Conservation (phyloP, 2,888 invertebrate genomes). For the Hyposoter dolosus region DNA sequence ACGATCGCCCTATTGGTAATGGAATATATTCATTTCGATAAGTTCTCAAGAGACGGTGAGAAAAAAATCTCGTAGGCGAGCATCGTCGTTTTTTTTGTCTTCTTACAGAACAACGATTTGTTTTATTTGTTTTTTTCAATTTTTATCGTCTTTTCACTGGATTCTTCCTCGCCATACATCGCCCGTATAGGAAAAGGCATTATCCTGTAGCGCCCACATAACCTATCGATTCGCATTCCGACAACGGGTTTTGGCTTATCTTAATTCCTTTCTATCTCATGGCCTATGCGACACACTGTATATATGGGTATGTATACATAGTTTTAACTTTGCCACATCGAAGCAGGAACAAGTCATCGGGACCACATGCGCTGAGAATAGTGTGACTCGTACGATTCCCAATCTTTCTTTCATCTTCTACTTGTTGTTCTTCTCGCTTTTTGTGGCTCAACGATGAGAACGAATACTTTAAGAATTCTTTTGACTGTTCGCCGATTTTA, state of each 20-base stretch:
- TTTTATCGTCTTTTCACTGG: slow-evolving; percentile 46
- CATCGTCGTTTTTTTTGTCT: slow-evolving; percentile 18
- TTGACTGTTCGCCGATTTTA: slow-evolving; percentile 68
- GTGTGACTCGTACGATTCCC: slow-evolving; percentile 53
- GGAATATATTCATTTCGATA: slow-evolving; percentile 41
- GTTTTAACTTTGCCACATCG: slow-evolving; percentile 55
- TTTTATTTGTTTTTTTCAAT: slow-evolving; percentile 49
- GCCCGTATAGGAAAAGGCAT: slow-evolving; percentile 61
- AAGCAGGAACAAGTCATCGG: slow-evolving; percentile 62
- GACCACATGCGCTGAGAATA: slow-evolving; percentile 69
- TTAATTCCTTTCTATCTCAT: slow-evolving; percentile 69
- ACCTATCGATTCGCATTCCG: slow-evolving; percentile 74
- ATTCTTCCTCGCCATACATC: slow-evolving; percentile 26
- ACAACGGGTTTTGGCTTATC: slow-evolving; percentile 74
- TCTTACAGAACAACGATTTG: slow-evolving; percentile 26
- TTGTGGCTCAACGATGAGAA: slow-evolving; percentile 35
- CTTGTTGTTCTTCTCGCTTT: slow-evolving; percentile 57
- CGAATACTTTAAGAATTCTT: slow-evolving; percentile 64
- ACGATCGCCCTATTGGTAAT: not conserved
- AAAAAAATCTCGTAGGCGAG: slow-evolving; percentile 33
- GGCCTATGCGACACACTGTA: slow-evolving; percentile 5
- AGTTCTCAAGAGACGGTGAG: slow-evolving; percentile 27
- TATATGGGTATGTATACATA: slow-evolving; percentile 15
- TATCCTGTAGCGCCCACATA: slow-evolving; percentile 69
- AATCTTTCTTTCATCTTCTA: slow-evolving; percentile 54